Evolutionary conservation across 2,797 vertebrate genomes (phyloP), one percentile per base, ranked within the genome.

Genomic region (Myotis vivesi): DNA sequence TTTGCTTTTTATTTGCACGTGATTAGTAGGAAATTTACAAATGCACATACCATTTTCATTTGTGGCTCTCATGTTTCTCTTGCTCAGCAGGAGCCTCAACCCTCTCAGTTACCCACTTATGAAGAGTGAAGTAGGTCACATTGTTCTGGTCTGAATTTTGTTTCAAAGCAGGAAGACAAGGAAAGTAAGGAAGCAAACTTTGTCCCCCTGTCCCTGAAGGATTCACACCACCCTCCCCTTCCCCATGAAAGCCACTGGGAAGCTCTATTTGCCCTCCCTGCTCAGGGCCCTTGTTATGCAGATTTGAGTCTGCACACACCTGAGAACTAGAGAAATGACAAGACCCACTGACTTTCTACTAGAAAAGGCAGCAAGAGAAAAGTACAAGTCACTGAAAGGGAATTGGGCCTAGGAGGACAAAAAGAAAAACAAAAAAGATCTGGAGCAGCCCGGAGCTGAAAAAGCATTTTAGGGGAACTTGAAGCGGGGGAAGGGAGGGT

Each of bases 1-100:
- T 72, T 88, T 44, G 51, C 33, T 89, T 84, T 92, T 59, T 89
- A 85, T 72, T 91, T 82, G 68, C 69, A 86, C 9, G 6, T 64
- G 12, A 19, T 64, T 83, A 33, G 7, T 68, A 53, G 72, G 89
- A 75, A 55, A 91, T 30, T 87, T 28, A 49, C 62, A 69, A 62
- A 77, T 30, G 62, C 30, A 30, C 30, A n/a, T 44, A n/a, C 33
- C 25, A 57, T 86, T 92, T 79, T 69, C 15, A 69, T 81, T 51
- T 69, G 41, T 87, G 79, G 30, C 22, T 86, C 1, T 2, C 17
- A 38, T 41, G 66, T 64, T 79, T 73, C 66, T 79, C 8, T 22
- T 6, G 41, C 17, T 59, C 51, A 88, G 30, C 7, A 55, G 10
- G 41, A 55, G 5, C 22, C 53, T 81, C 66, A 69, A 20, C 36